Evolutionary conservation across 2,113 vertebrate genomes (phyloP).

Genomic region (Epinephelus lanceolatus): DNA sequence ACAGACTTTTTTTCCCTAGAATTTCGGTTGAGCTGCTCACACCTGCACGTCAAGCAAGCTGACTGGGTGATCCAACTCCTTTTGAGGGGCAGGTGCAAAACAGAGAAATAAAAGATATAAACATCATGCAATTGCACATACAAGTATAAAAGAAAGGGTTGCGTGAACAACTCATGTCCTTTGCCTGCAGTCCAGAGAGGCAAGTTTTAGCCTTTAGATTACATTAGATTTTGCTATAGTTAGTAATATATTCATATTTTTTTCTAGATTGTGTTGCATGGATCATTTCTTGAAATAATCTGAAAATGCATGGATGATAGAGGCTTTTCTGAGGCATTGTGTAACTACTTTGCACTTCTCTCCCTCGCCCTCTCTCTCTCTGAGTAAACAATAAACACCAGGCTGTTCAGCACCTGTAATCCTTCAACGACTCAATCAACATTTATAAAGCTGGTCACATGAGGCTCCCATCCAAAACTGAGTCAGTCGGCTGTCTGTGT

Average conservation of each 20-base stretch:
- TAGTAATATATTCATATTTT: not conserved
- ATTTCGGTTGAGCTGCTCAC: too few species aligned
- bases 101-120: not conserved
- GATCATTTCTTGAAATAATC: slow-evolving; percentile 3
- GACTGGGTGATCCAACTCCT: not conserved
- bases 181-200: not conserved
- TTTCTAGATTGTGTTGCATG: not conserved
- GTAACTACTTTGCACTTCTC: slow-evolving; percentile 32
- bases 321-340: slow-evolving; percentile 30
- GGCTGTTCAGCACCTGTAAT: slow-evolving; percentile 75
- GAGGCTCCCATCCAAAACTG: slow-evolving; percentile 61
- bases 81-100: not conserved
- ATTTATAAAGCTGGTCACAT: slow-evolving; percentile 74
- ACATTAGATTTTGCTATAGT: not conserved
- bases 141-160: not conserved
- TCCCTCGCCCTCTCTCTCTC: slow-evolving; percentile 22
- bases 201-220: not conserved
- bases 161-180: not conserved
- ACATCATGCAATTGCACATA: not conserved
- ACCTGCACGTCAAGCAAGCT: not conserved
- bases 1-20: too few species aligned
- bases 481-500: slow-evolving; percentile 59
- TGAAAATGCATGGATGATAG: slow-evolving; percentile 5
- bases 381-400: slow-evolving; percentile 69
- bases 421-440: slow-evolving; percentile 76